phyloP scores from a whole-genome alignment of 2,113 vertebrate genomes.

The Pluvialis apricaria region DNA sequence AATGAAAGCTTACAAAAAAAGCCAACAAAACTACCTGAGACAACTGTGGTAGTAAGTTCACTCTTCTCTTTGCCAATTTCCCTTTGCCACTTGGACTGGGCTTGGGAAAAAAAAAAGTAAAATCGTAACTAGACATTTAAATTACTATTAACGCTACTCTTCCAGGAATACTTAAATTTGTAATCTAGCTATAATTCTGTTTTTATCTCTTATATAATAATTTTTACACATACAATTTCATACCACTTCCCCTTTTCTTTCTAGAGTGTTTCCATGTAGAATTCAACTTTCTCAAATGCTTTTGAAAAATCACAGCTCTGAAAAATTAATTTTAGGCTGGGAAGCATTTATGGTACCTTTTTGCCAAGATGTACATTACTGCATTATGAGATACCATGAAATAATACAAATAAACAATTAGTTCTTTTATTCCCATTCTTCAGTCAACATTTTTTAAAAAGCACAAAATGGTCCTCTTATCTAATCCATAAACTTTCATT shows the following conservation, averaged over 20 bases:
- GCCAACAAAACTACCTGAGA: constrained; percentile 54
- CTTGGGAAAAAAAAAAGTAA: not conserved
- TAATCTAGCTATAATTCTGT: not conserved
- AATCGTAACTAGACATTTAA: not conserved
- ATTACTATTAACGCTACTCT: not conserved
- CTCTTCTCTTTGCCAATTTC: constrained; percentile 33
- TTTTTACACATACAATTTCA: not conserved
- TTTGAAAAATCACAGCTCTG: not conserved
- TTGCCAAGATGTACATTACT: not conserved
- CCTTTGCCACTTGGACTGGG: constrained; percentile 10
- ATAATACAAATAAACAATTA: not conserved
- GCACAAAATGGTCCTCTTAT: not conserved
- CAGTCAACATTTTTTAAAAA: not conserved
- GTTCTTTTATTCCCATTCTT: not conserved
- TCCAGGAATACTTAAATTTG: not conserved
- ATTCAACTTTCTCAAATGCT: not conserved
- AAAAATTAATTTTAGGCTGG: not conserved
- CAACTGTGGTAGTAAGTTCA: constrained; percentile 57
- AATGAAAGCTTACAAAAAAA: not conserved
- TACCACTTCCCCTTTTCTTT: not conserved
- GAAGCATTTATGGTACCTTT: not conserved
- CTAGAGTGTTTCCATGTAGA: not conserved
- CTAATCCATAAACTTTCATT: not conserved
- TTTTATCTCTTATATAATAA: not conserved
- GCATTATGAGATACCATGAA: not conserved